phyloP scores from a whole-genome alignment of 1,140 invertebrate species.

The Glossosoma conforme region DNA sequence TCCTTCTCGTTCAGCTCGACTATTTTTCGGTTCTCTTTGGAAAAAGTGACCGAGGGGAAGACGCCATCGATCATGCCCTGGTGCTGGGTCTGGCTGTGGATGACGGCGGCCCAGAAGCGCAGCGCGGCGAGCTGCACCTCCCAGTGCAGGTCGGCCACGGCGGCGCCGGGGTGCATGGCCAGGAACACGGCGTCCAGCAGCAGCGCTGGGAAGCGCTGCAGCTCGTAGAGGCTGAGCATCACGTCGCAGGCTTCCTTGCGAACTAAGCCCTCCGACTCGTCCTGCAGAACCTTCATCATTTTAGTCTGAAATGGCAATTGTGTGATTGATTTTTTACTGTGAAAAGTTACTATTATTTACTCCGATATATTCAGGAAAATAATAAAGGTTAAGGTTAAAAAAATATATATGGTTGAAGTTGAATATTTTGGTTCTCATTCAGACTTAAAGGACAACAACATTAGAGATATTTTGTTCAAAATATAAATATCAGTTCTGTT shows the following conservation, averaged over 20 bases:
- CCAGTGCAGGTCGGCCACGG: conserved; percentile 69
- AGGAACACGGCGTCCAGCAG: conserved; percentile 42
- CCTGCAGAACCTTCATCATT: conserved; percentile 55
- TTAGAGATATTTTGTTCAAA: no score
- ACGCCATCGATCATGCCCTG: conserved; percentile 75
- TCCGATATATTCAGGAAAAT: no score
- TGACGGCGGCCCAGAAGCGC: conserved; percentile 65
- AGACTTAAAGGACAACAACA: no score
- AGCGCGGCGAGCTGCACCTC: conserved; percentile 69
- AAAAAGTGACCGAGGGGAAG: conserved; percentile 73
- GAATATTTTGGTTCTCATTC: no score
- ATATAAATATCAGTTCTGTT: no score
- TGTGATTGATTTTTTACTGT: no score
- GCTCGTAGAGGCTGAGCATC: conserved; percentile 60
- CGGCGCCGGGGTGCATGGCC: conserved; percentile 58
- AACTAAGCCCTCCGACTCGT: conserved; percentile 70
- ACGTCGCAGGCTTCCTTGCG: conserved; percentile 63
- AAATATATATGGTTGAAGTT: no score
- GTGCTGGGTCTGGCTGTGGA: conserved; percentile 58
- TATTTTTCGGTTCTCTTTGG: conserved; percentile 70
- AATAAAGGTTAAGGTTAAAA: no score
- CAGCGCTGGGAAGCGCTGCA: conserved; percentile 53
- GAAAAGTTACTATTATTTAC: no score
- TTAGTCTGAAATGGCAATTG: conserved; percentile 54
- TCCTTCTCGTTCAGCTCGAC: conserved; percentile 63